Conservation (phyloP, 2,113 vertebrate genomes). For the Falcunculus frontatus region DNA sequence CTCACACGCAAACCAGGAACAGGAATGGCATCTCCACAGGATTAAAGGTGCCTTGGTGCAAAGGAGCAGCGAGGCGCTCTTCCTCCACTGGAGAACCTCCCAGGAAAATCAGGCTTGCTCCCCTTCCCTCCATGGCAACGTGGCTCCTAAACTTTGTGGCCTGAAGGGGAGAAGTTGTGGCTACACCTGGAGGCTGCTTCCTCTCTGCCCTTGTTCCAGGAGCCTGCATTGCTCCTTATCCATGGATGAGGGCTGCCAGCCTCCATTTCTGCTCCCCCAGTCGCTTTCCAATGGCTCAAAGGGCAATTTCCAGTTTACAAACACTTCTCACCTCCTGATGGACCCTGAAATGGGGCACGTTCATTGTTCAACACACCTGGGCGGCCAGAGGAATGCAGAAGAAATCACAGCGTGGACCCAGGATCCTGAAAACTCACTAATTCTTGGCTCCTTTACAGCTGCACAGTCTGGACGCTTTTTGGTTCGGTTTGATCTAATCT, state of each 20-base stretch:
- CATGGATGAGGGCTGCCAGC: not conserved
- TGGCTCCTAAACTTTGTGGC: not conserved
- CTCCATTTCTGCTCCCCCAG: not conserved
- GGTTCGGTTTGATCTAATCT: not conserved
- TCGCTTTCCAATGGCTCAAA: not conserved
- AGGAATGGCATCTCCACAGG: not conserved
- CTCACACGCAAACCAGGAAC: not conserved
- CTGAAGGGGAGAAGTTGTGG: not conserved
- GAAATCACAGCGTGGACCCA: not conserved
- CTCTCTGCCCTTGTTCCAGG: not conserved
- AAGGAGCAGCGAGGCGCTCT: not conserved
- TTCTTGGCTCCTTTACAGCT: not conserved
- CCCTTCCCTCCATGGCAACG: rapidly evolving
- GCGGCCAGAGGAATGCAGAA: not conserved
- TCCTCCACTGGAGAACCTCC: not conserved
- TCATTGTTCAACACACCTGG: not conserved
- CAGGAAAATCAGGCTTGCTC: not conserved
- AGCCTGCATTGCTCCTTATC: not conserved
- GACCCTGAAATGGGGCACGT: not conserved
- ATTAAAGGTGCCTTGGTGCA: not conserved
- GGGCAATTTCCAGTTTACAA: not conserved
- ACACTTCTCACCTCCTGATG: rapidly evolving
- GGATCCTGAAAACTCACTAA: not conserved
- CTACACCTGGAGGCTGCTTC: not conserved
- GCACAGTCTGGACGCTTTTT: not conserved